These are phyloP conservation scores for Cheilosia scutellata DNA, from an alignment of 2,888 invertebrate species.

Conservation along the genomic window DNA sequence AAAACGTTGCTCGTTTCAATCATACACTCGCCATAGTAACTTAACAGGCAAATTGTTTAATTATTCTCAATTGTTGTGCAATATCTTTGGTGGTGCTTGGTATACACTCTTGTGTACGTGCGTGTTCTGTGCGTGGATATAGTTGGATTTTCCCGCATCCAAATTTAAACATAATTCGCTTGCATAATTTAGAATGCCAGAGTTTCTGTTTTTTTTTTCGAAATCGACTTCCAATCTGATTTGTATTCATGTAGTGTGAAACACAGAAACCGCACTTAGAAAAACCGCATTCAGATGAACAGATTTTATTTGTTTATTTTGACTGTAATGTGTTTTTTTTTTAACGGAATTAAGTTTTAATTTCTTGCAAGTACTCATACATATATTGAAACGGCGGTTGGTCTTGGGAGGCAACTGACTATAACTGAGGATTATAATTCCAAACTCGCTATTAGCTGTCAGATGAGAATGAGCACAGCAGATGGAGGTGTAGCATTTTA, in stretches of 20 bases:
- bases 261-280: constrained; percentile 66
- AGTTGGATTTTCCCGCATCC: constrained; percentile 67
- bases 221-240: constrained; percentile 59
- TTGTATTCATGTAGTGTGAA: constrained; percentile 71
- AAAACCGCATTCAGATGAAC: constrained; percentile 64
- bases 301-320: constrained; percentile 47
- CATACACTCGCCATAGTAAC: constrained; percentile 54
- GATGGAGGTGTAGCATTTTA: too few relatives aligned
- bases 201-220: constrained; percentile 11
- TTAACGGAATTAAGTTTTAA: neutral
- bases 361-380: neutral
- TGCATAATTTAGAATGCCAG: constrained; percentile 32
- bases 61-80: constrained; percentile 65
- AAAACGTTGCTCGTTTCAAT: constrained; percentile 46
- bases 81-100: constrained; percentile 36
- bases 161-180: constrained; percentile 52
- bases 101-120: constrained; percentile 2
- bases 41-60: constrained; percentile 62
- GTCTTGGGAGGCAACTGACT: too few relatives aligned
- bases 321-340: constrained; percentile 7
- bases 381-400: neutral
- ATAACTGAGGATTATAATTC: too few relatives aligned
- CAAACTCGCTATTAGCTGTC: too few relatives aligned
- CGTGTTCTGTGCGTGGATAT: constrained; percentile 26
- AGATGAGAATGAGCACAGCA: too few relatives aligned